Evolutionary conservation across 2,888 invertebrate species (phyloP).

Genomic region (Temnothorax unifasciatus): DNA sequence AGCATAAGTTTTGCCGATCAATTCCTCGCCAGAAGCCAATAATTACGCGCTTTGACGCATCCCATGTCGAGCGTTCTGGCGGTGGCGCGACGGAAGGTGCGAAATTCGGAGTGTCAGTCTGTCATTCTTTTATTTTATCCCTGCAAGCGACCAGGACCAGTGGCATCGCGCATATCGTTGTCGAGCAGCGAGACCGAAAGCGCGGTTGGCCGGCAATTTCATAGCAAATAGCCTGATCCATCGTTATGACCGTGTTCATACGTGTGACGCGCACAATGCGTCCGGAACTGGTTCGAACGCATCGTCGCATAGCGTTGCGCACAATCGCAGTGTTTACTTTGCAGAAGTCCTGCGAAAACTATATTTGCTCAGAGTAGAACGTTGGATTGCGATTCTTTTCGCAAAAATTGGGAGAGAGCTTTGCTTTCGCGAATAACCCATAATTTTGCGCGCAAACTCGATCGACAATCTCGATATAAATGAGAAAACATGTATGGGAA

Average conservation of each 20-base stretch:
- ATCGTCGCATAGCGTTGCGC: slow-evolving; percentile 33
- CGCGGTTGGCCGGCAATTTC: slow-evolving; percentile 59
- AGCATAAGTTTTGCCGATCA: slow-evolving; percentile 46
- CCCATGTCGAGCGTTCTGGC: slow-evolving; percentile 62
- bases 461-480: not conserved
- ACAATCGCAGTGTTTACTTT: slow-evolving; percentile 53
- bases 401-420: not conserved
- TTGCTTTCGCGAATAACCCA: not conserved
- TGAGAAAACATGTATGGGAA: not conserved
- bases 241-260: slow-evolving; percentile 42
- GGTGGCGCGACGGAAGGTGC: slow-evolving; percentile 14
- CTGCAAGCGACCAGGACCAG: slow-evolving; percentile 13
- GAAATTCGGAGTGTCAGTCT: slow-evolving; percentile 45
- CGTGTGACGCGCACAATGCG: slow-evolving; percentile 42
- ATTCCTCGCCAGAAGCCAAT: slow-evolving; percentile 47
- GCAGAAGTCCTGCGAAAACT: slow-evolving; percentile 39
- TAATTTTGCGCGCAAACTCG: not conserved
- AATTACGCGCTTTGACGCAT: slow-evolving; percentile 59
- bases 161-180: slow-evolving; percentile 51
- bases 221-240: slow-evolving; percentile 27
- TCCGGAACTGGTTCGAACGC: slow-evolving; percentile 44
- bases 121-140: slow-evolving; percentile 48
- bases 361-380: slow-evolving; percentile 17
- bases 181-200: slow-evolving; percentile 40
- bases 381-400: not conserved